These are phyloP conservation scores for Hippocampus guttulatus DNA, from an alignment of 2,113 vertebrate genomes.

Conservation along the genomic window DNA sequence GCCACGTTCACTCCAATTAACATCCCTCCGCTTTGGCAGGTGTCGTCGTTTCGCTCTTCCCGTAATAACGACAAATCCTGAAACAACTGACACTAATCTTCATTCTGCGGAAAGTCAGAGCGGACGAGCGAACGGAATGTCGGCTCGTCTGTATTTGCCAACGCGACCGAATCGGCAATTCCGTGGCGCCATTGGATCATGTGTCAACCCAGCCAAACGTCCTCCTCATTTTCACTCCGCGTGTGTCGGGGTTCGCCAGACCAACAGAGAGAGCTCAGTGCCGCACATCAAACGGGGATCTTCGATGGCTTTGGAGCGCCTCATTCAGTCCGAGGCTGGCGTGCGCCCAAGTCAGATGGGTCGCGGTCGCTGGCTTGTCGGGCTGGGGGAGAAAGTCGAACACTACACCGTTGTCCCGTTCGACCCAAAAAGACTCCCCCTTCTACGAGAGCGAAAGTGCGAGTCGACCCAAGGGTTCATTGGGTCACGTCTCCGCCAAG, in stretches of 20 bases:
- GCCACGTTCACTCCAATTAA: slow-evolving; percentile 58
- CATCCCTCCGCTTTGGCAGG: slow-evolving; percentile 53
- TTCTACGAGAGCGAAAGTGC: slow-evolving; percentile 38
- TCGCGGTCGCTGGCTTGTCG: slow-evolving; percentile 32
- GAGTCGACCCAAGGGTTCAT: neutral
- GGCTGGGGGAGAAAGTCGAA: slow-evolving; percentile 31
- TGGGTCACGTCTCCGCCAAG: neutral
- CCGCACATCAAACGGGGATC: slow-evolving; percentile 67
- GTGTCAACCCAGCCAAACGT: neutral
- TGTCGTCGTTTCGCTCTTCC: slow-evolving; percentile 48
- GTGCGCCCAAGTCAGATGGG: slow-evolving; percentile 45
- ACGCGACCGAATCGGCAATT: neutral
- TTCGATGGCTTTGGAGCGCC: slow-evolving; percentile 54
- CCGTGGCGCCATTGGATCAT: neutral
- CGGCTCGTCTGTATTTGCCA: neutral
- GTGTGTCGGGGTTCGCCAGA: slow-evolving; percentile 4
- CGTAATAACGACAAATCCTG: slow-evolving; percentile 73
- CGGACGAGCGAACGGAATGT: slow-evolving; percentile 39
- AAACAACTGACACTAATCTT: slow-evolving; percentile 78
- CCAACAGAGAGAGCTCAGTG: slow-evolving; percentile 66
- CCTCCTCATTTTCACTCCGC: neutral
- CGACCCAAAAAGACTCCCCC: slow-evolving; percentile 42
- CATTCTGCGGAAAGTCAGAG: slow-evolving; percentile 77
- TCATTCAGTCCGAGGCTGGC: slow-evolving; percentile 65
- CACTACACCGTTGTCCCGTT: slow-evolving; percentile 62